These are phyloP conservation scores for Atherinosoma microstoma DNA, from an alignment of 2,797 vertebrate species.

Conservation along the genomic window DNA sequence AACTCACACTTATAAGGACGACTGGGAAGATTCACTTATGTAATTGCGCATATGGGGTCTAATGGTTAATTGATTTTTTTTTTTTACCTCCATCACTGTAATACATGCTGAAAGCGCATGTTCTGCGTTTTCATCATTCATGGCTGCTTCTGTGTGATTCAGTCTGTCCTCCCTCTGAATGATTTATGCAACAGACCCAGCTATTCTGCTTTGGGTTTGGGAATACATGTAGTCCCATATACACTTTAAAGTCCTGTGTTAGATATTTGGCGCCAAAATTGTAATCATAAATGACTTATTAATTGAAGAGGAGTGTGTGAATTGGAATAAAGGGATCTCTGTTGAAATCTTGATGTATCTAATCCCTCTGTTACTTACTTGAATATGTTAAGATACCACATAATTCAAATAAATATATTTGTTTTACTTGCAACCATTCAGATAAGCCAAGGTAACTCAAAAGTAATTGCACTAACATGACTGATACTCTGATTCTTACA, in stretches of 20 bases:
- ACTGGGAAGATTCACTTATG: conserved; percentile 32
- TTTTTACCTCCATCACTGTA: conserved; percentile 38
- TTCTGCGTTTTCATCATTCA: conserved; percentile 38
- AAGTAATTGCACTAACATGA: background rate
- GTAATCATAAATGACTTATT: conserved; percentile 4
- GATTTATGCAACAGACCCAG: conserved; percentile 38
- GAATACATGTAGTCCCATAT: conserved; percentile 1
- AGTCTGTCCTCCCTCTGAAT: conserved; percentile 35
- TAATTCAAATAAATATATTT: background rate
- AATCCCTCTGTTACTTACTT: background rate
- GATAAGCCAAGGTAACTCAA: background rate
- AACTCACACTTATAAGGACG: conserved; percentile 20
- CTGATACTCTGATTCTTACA: background rate
- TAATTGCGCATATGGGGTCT: conserved; percentile 37
- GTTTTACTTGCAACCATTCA: background rate
- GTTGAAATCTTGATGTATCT: background rate
- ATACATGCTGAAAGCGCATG: conserved; percentile 49
- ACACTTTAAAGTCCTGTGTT: conserved; percentile 5
- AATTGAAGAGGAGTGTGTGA: conserved; percentile 29
- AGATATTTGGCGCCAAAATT: conserved; percentile 3
- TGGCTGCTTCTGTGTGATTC: conserved; percentile 23
- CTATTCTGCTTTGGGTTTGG: conserved; percentile 25
- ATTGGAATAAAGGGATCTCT: conserved; percentile 50
- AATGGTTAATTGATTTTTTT: conserved; percentile 59
- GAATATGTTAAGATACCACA: too few relatives aligned